Base-by-base conservation (phyloP, 2,888 invertebrate species). In the Drosophila dives region DNA sequence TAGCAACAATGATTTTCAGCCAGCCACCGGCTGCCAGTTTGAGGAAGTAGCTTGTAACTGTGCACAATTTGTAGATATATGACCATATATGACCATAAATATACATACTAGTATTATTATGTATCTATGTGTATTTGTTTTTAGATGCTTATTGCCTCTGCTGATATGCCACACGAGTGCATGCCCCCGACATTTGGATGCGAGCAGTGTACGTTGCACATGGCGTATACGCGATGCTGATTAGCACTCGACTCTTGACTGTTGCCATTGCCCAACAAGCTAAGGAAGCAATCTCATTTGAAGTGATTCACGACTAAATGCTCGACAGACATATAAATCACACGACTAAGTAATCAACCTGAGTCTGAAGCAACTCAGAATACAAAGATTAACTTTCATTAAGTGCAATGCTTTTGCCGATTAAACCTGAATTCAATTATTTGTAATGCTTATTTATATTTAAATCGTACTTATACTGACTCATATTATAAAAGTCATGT, bases 41-140 rank as follows among this genome's bases (percentile, higher is more conserved):
- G 83, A 89, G 85, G 87, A 85, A 85, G 89, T 85, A 51, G 72
- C 81, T 70, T 54, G 67, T 66, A 72, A 65, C 62, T 56, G 59
- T 64, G 63, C 70, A 72, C 75, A 81, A 79, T 72, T 77, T 78
- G 40, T 64, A 58, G 45, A 62, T 61, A 42, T 3, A n/a, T 17
- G 50, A n/a, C 17, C 34, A 62, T 61, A 42, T 3, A n/a, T 17
- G 50, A n/a, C 17, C 34, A 23, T 42, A 29, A 32, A 50, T 42
- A 8, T 32, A 7, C 26, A 34, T 38, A 26, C 3, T 4, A 4
- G 15, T 29, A 12, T 26, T n/a, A 2, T 15, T 26, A 26, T 4
- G n/a, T 4, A 17, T 4, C 26, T n/a, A 38, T 48, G 38, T 66
- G 20, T 34, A 15, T 54, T 15, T 2, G 4, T 11, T 20, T 17